These are phyloP conservation scores for Oscheius sp. DNA, from an alignment of 2,888 invertebrate genomes.

Conservation along the genomic window DNA sequence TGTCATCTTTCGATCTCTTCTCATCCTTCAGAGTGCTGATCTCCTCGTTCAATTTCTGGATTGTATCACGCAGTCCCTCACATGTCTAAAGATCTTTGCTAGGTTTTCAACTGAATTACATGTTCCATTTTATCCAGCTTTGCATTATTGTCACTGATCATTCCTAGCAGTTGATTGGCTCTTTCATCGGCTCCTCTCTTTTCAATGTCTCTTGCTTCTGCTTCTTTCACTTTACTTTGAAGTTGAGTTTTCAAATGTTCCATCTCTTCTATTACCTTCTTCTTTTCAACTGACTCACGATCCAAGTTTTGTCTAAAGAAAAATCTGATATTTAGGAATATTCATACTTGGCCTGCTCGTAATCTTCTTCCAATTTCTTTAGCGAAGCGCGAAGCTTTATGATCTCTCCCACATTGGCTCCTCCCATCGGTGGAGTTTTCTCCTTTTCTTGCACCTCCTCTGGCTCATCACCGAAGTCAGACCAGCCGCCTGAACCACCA, in stretches of 20 bases:
- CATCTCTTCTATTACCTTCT: slow-evolving; percentile 34
- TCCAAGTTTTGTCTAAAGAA: slow-evolving; percentile 32
- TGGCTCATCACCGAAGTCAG: slow-evolving; percentile 44
- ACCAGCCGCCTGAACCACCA: slow-evolving; percentile 53
- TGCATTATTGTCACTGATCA: slow-evolving; percentile 25
- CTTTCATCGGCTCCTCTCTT: slow-evolving; percentile 37
- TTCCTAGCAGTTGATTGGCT: slow-evolving; percentile 32
- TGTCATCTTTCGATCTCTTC: slow-evolving; percentile 40
- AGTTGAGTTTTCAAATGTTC: slow-evolving; percentile 33
- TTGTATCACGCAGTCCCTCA: slow-evolving; percentile 32
- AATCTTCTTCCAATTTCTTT: slow-evolving; percentile 36
- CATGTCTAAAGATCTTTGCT: not conserved
- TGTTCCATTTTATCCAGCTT: slow-evolving; percentile 34
- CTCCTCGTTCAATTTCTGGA: slow-evolving; percentile 33
- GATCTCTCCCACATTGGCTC: slow-evolving; percentile 33
- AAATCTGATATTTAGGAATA: not conserved
- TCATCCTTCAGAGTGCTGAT: slow-evolving; percentile 30
- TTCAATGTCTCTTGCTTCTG: slow-evolving; percentile 30
- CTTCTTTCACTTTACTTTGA: slow-evolving; percentile 21
- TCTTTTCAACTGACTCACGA: slow-evolving; percentile 35
- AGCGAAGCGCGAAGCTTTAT: slow-evolving; percentile 31
- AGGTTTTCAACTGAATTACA: not conserved
- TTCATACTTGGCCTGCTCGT: slow-evolving; percentile 33
- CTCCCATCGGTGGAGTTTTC: slow-evolving; percentile 32
- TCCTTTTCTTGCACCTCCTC: slow-evolving; percentile 31